Conservation (phyloP, 2,797 vertebrate genomes). For the Mormyrus hasselquistii region DNA sequence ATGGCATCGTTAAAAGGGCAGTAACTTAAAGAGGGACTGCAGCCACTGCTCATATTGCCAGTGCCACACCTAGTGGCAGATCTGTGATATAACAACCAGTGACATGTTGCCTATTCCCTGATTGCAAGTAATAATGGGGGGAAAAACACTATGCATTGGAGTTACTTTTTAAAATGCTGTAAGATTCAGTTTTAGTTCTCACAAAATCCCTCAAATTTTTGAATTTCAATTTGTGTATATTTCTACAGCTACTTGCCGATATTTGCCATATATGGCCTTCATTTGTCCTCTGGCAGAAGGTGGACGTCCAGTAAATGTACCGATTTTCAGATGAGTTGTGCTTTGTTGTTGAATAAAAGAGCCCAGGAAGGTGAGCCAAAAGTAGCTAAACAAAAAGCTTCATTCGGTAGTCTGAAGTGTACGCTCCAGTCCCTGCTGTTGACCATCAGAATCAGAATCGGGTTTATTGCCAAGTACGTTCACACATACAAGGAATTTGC, state of each 20-base stretch:
- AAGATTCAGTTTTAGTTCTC: not conserved
- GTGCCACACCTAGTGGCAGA: slow-evolving; percentile 13
- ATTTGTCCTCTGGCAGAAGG: not conserved
- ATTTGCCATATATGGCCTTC: not conserved
- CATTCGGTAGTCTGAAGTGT: not conserved
- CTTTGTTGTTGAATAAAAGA: not conserved
- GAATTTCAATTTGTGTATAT: not conserved
- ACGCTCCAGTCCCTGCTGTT: not conserved
- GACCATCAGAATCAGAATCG: too few species aligned
- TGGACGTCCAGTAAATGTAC: not conserved
- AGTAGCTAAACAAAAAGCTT: not conserved
- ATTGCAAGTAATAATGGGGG: not conserved
- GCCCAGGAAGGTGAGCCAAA: not conserved
- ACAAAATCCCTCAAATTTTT: not conserved
- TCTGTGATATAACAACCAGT: not conserved
- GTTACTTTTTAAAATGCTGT: not conserved
- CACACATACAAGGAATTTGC: too few species aligned
- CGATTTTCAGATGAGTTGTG: not conserved
- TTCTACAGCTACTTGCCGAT: not conserved
- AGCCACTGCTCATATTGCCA: not conserved
- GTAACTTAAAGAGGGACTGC: not conserved
- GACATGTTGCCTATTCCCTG: not conserved
- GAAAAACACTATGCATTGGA: not conserved
- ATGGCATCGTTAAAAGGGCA: not conserved
- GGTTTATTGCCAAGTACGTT: too few species aligned